A percentile compares a stretch with the other conserved stretches of the same genome.
These are phyloP conservation scores for Coelinius sp. DNA, from an alignment of 2,888 invertebrate genomes.

Conservation along the genomic window DNA sequence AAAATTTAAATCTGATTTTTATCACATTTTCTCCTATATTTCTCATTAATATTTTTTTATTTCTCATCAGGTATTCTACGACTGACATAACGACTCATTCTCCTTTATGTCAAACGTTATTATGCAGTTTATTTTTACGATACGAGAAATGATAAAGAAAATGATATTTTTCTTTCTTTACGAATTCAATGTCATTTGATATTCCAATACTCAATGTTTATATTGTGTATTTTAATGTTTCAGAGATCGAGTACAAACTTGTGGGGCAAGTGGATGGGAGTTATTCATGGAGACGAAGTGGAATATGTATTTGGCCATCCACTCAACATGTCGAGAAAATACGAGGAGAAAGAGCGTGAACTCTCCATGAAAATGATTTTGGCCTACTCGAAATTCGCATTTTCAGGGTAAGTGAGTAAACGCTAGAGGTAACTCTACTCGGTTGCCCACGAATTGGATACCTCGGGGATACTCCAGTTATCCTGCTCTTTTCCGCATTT, in stretches of 20 bases:
- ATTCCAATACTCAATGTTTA: background rate
- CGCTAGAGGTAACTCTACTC: background rate
- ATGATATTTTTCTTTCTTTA: background rate
- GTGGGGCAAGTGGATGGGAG: conserved; percentile 99
- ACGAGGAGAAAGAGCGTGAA: conserved; percentile 88
- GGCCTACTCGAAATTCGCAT: conserved; percentile 93
- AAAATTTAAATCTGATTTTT: background rate
- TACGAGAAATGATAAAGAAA: conserved; percentile 41
- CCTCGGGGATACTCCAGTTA: background rate
- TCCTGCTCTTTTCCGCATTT: background rate
- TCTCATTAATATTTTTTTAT: conserved; percentile 33
- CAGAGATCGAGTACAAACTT: conserved; percentile 92
- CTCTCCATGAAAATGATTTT: conserved; percentile 93
- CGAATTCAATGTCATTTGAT: background rate
- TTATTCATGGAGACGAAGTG: conserved; percentile 98
- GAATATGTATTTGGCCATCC: conserved; percentile 98
- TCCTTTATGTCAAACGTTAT: conserved; percentile 45
- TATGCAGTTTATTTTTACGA: conserved; percentile 41
- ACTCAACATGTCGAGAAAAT: conserved; percentile 88
- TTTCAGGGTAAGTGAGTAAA: conserved; percentile 84
- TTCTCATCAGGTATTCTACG: conserved; percentile 27
- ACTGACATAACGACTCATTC: conserved; percentile 41
- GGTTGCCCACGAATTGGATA: background rate
- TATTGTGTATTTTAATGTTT: background rate
- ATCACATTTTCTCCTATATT: background rate